Evolutionary conservation across 2,113 vertebrate species (phyloP), one percentile per base, ranked within the genome.

Genomic region (Colistium nudipinnis): DNA sequence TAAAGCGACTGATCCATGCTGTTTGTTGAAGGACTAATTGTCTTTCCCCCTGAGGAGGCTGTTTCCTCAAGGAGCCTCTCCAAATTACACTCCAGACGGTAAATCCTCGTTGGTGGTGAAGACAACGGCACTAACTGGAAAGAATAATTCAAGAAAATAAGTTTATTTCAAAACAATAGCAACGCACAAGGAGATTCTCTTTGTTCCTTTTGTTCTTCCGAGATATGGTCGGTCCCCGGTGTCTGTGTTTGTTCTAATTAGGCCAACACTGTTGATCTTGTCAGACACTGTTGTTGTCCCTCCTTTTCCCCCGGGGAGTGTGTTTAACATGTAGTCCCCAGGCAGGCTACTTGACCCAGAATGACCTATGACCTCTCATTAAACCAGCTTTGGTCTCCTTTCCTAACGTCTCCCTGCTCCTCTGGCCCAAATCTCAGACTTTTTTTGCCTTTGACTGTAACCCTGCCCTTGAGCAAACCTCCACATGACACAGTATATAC

Each of bases 21-120:
- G 90, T 93, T 93, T 91, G 84, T 87, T 89, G 88, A 89, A 89
- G 88, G 88, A 91, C 88, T 93, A 92, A 92, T 91, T 93, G 89
- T 89, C 82, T 91, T 87, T 90, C 76, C 83, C 89, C 87, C 90
- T 82, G 85, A 90, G 86, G 84, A 91, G 75, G 84, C 71, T 60
- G 78, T 88, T 88, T 88, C 79, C 84, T 88, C 75, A 71, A 87
- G 81, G 83, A 88, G 82, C 74, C 62, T 85, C 70, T 89, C 80
- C 71, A 89, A 89, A 90, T 90, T 89, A 84, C 84, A 84, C 85
- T 82, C 80, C 76, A 89, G 80, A 89, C 70, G 39, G 73, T 89
- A 90, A 88, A 91, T 84, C 87, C 82, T 81, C 64, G 74, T 83
- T 86, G 82, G 85, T 77, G 74, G 72, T 72, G 63, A 75, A 63